Conservation (phyloP, 1,140 invertebrate genomes). For the Brachystomella parvula region DNA sequence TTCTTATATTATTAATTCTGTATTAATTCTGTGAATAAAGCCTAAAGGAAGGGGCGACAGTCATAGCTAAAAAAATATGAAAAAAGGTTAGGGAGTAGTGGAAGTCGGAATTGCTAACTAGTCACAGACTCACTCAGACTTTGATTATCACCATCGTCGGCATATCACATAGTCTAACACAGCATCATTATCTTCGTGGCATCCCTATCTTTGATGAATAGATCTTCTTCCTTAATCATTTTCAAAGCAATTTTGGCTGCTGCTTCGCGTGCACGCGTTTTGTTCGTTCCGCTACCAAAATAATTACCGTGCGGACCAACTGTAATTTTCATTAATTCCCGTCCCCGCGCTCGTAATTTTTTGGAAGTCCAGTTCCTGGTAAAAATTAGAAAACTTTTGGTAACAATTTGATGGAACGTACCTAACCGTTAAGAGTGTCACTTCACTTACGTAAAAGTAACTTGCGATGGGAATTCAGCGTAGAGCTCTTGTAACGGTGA, state of each 20-base stretch:
- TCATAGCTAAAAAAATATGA: no score
- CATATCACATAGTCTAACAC: no score
- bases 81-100: no score
- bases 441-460: background rate
- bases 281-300: conserved; percentile 60
- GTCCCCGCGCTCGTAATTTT: conserved; percentile 43
- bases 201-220: conserved; percentile 6
- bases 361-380: conserved; percentile 1
- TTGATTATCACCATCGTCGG: no score
- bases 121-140: no score
- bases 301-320: conserved; percentile 51
- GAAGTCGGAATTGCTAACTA: no score
- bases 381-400: conserved; percentile 38
- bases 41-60: no score
- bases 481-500: conserved; percentile 24
- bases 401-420: conserved; percentile 24
- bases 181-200: background rate
- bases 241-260: conserved; percentile 63
- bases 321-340: conserved; percentile 56
- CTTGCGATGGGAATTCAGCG: background rate
- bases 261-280: conserved; percentile 58
- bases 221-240: conserved; percentile 24
- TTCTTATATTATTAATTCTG: no score
- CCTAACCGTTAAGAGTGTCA: conserved; percentile 10
- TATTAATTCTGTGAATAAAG: no score